Evolutionary conservation across 2,113 vertebrate genomes (phyloP).

Genomic region (Poeciliopsis prolifica): DNA sequence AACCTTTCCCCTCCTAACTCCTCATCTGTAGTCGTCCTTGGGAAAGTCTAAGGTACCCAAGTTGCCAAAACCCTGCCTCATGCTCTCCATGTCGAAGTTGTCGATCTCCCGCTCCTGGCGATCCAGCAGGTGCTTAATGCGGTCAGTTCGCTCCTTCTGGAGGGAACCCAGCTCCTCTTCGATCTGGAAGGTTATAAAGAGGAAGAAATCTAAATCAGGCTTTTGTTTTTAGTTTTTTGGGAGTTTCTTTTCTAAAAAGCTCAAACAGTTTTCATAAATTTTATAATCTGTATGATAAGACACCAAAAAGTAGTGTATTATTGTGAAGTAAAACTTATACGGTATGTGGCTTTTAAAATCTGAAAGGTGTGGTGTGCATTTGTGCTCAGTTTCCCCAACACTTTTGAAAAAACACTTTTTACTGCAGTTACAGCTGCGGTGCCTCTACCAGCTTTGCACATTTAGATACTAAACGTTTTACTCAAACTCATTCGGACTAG

Average conservation of each 20-base stretch:
- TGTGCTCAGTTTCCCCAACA: neutral
- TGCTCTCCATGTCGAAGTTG: slow-evolving; percentile 95
- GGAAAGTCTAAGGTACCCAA: slow-evolving; percentile 93
- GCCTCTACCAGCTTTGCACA: neutral
- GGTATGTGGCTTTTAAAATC: neutral
- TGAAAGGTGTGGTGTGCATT: neutral
- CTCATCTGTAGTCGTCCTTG: slow-evolving; percentile 99
- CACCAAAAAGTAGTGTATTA: neutral
- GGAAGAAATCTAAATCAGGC: neutral
- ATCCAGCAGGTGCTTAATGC: slow-evolving; percentile 94
- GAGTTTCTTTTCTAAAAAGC: too few relatives aligned
- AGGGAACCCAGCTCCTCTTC: slow-evolving; percentile 98
- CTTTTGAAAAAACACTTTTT: neutral
- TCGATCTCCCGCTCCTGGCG: slow-evolving; percentile 95
- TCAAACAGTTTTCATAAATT: neutral
- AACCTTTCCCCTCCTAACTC: slow-evolving; percentile 49
- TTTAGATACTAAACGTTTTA: neutral
- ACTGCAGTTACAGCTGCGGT: neutral
- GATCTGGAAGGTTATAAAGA: slow-evolving; percentile 80
- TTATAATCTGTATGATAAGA: neutral
- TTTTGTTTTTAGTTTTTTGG: neutral
- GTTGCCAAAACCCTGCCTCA: slow-evolving; percentile 95
- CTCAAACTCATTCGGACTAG: neutral
- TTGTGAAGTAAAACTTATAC: neutral
- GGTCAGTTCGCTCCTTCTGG: slow-evolving; percentile 97